phyloP scores from a whole-genome alignment of 2,888 invertebrate species.

The Anthophora plumipes region DNA sequence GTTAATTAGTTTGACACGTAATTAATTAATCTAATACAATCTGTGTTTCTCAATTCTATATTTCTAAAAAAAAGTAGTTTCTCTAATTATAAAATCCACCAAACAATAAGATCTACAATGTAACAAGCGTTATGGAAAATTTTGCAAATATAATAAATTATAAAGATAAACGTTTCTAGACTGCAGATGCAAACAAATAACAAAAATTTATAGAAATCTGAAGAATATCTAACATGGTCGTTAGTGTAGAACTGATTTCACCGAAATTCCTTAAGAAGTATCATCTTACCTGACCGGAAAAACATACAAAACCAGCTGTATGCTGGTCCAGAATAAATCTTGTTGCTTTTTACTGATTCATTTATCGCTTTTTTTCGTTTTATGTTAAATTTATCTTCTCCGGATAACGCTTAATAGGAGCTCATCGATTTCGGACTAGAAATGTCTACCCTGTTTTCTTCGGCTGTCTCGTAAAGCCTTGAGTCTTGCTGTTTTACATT shows the following conservation, averaged over 20 bases:
- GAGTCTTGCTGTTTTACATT: constrained; percentile 25
- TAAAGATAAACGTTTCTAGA: too few relatives aligned
- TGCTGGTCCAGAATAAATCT: constrained; percentile 2
- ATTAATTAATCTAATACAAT: too few relatives aligned
- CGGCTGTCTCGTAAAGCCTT: constrained; percentile 8
- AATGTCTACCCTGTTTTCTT: constrained; percentile 26
- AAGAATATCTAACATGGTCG: too few relatives aligned
- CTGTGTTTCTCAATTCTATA: too few relatives aligned
- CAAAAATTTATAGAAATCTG: too few relatives aligned
- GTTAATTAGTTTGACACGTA: too few relatives aligned
- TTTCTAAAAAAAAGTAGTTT: too few relatives aligned
- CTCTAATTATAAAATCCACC: too few relatives aligned
- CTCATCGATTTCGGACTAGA: constrained; percentile 37
- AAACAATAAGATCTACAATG: too few relatives aligned
- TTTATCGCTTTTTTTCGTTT: constrained; percentile 8
- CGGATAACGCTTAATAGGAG: constrained; percentile 38
- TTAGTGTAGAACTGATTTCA: background rate
- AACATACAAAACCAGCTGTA: background rate
- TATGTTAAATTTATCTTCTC: constrained; percentile 31
- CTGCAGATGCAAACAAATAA: too few relatives aligned
- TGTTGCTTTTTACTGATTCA: background rate
- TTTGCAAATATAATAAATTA: too few relatives aligned
- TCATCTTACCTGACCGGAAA: background rate
- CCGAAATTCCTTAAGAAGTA: background rate
- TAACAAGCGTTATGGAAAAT: too few relatives aligned